These are phyloP conservation scores for Peucedramus taeniatus DNA, from an alignment of 2,113 vertebrate species.

Conservation along the genomic window DNA sequence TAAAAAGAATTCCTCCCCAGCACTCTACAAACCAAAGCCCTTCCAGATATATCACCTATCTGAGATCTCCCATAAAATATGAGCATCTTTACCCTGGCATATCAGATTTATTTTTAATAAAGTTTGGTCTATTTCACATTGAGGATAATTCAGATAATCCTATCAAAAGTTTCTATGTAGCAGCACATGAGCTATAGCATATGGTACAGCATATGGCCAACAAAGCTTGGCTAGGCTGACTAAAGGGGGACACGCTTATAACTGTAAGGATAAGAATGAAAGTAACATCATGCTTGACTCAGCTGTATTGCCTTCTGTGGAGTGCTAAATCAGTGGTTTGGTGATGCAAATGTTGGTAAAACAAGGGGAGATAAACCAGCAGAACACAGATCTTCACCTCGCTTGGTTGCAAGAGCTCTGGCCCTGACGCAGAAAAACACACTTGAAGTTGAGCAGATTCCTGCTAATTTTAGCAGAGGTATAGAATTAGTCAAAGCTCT, in stretches of 20 bases:
- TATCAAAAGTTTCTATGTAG: background rate
- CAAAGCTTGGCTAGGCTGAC: background rate
- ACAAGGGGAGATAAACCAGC: background rate
- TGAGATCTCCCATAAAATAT: background rate
- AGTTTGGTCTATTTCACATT: background rate
- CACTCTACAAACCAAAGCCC: background rate
- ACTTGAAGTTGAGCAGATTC: background rate
- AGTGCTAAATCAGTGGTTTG: background rate
- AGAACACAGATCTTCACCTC: background rate
- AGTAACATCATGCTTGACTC: background rate
- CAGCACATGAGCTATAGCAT: background rate
- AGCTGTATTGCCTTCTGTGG: background rate
- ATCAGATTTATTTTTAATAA: conserved; percentile 25
- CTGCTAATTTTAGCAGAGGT: background rate
- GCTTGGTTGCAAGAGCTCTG: background rate
- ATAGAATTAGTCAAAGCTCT: background rate
- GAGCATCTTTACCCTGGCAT: background rate
- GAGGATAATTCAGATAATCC: background rate
- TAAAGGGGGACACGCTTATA: background rate
- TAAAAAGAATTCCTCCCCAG: background rate
- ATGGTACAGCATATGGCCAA: background rate
- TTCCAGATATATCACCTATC: background rate
- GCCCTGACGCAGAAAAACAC: background rate
- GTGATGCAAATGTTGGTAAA: background rate
- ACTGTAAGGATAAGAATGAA: background rate